Evolutionary conservation across 2,797 vertebrate species (phyloP), one percentile per base, ranked within the genome.

Genomic region (Crocodylus rhombifer): DNA sequence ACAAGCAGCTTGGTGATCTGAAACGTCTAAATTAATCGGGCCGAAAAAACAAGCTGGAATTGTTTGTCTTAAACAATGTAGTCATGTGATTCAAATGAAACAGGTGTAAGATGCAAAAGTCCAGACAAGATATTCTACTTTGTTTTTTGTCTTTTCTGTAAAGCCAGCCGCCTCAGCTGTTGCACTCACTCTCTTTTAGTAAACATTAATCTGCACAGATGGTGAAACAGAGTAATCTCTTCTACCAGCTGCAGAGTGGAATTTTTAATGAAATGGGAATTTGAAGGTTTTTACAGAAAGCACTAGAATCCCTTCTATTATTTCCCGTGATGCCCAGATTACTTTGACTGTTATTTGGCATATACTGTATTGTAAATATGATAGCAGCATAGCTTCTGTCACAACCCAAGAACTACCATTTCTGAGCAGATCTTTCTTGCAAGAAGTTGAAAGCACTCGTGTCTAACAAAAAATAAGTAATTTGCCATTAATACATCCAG

Each of bases 151-250:
- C 95, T 95, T 93, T 97, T 96, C 95, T 97, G 95, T 69, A 97
- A 97, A 96, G 94, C 95, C 94, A 97, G 96, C 96, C 94, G 96
- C 96, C 96, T 98, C 97, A 98, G 97, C 97, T 97, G 94, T 75
- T 96, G 95, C 95, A 71, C 36, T 93, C 85, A 5, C 82, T 97
- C 95, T 95, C 95, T 97, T 98, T 98, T 96, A 97, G 97, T 96
- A 97, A 98, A 98, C 98, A 98, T 97, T 98, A 98, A 98, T 98
- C 98, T 75, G 94, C 98, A 98, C 98, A 98, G 98, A 98, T 98
- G 98, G 98, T 96, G 96, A 96, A 97, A 96, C 97, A 95, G 92
- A 95, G 97, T 98, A 98, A 98, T 98, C 98, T 98, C 97, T 94
- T 93, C 96, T 97, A 97, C 98, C 98, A 98, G 98, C 97, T 98